Conservation (phyloP, 2,888 invertebrate species). For the Dasysyrphus tricinctus region DNA sequence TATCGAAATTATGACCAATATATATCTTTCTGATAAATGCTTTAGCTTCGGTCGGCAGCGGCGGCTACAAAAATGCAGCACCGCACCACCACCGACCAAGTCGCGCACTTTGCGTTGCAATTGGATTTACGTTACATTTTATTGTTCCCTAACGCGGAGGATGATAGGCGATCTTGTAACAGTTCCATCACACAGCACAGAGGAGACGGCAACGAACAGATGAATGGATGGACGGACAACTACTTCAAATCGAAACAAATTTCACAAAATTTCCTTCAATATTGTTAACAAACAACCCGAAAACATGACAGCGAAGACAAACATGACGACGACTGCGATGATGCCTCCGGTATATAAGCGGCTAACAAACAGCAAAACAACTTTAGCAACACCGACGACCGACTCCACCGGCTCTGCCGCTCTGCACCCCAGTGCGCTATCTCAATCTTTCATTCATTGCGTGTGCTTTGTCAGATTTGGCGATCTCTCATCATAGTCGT, state of each 20-base stretch:
- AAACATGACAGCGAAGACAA: slow-evolving; percentile 70
- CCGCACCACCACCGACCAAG: neutral
- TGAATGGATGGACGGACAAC: slow-evolving; percentile 8
- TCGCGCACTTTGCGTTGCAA: slow-evolving; percentile 72
- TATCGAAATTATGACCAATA: slow-evolving; percentile 75
- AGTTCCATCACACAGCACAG: slow-evolving; percentile 49
- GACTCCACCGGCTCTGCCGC: slow-evolving; percentile 21
- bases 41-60: neutral
- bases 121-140: slow-evolving; percentile 70
- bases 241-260: slow-evolving; percentile 60
- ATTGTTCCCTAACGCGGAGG: slow-evolving; percentile 69
- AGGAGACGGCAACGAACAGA: neutral
- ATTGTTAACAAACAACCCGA: slow-evolving; percentile 68
- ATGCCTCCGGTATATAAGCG: slow-evolving; percentile 7
- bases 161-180: slow-evolving; percentile 62
- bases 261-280: slow-evolving; percentile 67
- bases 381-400: slow-evolving; percentile 21
- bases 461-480: slow-evolving; percentile 70
- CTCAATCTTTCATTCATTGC: slow-evolving; percentile 76
- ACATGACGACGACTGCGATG: slow-evolving; percentile 26
- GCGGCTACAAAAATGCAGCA: neutral
- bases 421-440: slow-evolving; percentile 45
- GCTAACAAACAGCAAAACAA: slow-evolving; percentile 17
- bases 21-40: slow-evolving; percentile 62
- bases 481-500: slow-evolving; percentile 66